A percentile compares a stretch with the other conserved stretches of the same genome.
Evolutionary conservation across 37 sponge, comb jelly and placozoan genomes (phyloP).

Genomic region (Spongilla lacustris): DNA sequence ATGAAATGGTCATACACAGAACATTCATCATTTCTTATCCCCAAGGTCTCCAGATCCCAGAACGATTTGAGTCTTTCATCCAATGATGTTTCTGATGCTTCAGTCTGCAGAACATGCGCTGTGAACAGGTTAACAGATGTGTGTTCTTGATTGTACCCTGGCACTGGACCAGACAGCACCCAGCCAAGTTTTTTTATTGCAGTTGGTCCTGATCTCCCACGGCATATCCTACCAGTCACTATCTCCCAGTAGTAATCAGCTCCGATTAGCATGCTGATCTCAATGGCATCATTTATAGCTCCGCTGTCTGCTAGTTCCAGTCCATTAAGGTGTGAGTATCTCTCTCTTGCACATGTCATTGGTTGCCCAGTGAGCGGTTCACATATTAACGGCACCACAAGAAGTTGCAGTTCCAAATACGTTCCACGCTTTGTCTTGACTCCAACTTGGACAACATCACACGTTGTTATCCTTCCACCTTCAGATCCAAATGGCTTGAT

Average conservation of each 20-base stretch:
- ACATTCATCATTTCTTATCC: constrained; percentile 4
- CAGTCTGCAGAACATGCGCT: constrained; percentile 15
- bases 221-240: constrained; percentile 27
- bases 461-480: neutral
- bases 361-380: constrained; percentile 33
- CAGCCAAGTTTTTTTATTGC: constrained; percentile 33
- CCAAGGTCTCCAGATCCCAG: constrained; percentile 26
- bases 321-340: constrained; percentile 16
- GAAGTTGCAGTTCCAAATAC: neutral
- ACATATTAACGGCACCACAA: constrained; percentile 45
- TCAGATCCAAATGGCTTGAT: constrained; percentile 42
- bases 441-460: constrained; percentile 26
- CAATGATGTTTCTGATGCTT: neutral
- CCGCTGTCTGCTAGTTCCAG: constrained; percentile 35
- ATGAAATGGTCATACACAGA: constrained; percentile 32
- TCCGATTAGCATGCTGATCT: constrained; percentile 32
- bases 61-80: constrained; percentile 16
- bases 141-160: neutral
- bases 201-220: constrained; percentile 26
- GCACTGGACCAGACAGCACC: constrained; percentile 45
- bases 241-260: constrained; percentile 51
- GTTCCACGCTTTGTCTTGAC: neutral
- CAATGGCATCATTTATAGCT: neutral
- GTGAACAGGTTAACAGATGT: constrained; percentile 8
- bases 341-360: neutral